Conservation (phyloP, 2,113 vertebrate genomes). For the Lamprotornis superbus region DNA sequence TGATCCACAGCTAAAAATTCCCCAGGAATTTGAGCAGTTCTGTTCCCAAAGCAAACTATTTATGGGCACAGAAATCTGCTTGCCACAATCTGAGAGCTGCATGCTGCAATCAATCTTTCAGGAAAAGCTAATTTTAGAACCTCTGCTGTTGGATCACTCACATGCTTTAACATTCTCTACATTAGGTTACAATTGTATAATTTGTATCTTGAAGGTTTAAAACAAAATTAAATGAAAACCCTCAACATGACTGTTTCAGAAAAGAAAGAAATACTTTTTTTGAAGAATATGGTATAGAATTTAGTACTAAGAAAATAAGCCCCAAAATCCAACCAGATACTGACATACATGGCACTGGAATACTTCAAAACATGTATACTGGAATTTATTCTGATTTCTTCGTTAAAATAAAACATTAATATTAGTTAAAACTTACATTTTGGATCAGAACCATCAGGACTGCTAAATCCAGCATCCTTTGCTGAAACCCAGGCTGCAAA, state of each 20-base stretch:
- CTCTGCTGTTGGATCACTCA: neutral
- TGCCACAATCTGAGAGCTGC: neutral
- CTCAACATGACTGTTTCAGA: neutral
- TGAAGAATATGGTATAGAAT: neutral
- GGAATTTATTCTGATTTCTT: neutral
- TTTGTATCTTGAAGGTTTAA: neutral
- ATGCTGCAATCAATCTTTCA: neutral
- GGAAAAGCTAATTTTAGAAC: neutral
- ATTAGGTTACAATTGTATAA: neutral
- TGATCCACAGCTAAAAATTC: neutral
- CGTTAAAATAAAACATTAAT: neutral
- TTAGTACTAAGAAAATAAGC: neutral
- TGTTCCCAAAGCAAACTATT: neutral
- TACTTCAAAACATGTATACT: neutral
- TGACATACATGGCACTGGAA: neutral
- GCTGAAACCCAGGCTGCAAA: constrained; percentile 99
- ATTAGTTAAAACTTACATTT: constrained; percentile 81
- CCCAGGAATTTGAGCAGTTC: neutral
- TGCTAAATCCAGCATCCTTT: constrained; percentile 96
- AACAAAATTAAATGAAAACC: neutral
- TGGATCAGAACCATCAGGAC: constrained; percentile 94
- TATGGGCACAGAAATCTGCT: neutral
- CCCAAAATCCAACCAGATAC: neutral
- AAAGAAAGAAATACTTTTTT: neutral
- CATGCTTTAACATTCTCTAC: neutral